phyloP scores from a whole-genome alignment of 2,888 invertebrate species.

The Lamellibrachia satsuma region DNA sequence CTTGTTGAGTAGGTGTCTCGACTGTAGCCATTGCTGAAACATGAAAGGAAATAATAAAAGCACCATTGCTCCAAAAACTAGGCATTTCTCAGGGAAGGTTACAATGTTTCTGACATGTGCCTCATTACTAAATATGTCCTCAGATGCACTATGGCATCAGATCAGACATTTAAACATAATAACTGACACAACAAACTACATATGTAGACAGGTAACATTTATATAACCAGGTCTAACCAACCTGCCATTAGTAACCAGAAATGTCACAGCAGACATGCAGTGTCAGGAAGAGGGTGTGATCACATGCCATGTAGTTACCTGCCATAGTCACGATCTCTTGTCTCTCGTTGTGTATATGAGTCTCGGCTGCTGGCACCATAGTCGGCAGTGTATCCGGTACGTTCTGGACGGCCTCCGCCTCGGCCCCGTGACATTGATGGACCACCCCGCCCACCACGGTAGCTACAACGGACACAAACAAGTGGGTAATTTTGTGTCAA shows the following conservation, averaged over 20 bases:
- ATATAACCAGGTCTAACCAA: neutral
- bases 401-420: neutral
- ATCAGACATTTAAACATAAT: conserved; percentile 3
- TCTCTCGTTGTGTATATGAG: neutral
- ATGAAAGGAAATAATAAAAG: neutral
- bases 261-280: neutral
- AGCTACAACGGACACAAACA: neutral
- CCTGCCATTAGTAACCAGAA: neutral
- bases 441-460: neutral
- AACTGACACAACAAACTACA: neutral
- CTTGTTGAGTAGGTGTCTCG: neutral
- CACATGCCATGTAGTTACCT: neutral
- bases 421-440: neutral
- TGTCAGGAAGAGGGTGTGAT: neutral
- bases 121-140: neutral
- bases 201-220: neutral
- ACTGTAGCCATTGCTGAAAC: conserved; percentile 4
- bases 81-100: neutral
- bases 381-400: neutral
- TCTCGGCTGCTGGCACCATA: neutral
- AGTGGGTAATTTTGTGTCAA: neutral
- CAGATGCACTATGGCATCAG: neutral
- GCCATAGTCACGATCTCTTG: neutral
- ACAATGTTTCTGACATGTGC: neutral
- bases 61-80: too few relatives aligned